phyloP scores from a whole-genome alignment of 2,888 invertebrate genomes.

The Apodemia hepburni region DNA sequence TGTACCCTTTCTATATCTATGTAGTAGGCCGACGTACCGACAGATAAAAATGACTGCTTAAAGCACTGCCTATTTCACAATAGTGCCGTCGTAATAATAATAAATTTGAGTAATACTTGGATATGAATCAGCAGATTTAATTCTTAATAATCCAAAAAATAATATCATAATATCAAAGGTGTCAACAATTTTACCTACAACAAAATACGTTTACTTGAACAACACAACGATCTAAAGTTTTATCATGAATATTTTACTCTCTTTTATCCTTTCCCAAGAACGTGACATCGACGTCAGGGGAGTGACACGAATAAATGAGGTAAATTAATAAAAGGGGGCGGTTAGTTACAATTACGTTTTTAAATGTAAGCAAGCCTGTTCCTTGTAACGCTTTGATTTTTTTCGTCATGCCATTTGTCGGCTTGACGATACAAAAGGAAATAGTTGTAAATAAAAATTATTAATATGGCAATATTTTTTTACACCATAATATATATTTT shows the following conservation, averaged over 20 bases:
- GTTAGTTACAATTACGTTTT: conserved; percentile 80
- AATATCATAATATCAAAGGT: too few species aligned
- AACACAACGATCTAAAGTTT: conserved; percentile 35
- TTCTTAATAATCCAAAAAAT: too few species aligned
- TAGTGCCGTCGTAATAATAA: too few species aligned
- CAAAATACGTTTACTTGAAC: neutral
- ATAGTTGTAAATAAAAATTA: conserved; percentile 38
- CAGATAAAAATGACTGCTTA: too few species aligned
- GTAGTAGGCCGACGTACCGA: too few species aligned
- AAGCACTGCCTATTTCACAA: too few species aligned
- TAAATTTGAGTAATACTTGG: too few species aligned
- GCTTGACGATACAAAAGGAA: conserved; percentile 33
- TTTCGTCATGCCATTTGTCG: conserved; percentile 74
- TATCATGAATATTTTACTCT: conserved; percentile 66
- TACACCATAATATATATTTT: neutral
- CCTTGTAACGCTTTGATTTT: conserved; percentile 72
- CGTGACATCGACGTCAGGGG: conserved; percentile 55
- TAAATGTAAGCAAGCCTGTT: conserved; percentile 74
- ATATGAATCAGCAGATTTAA: too few species aligned
- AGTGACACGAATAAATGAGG: conserved; percentile 64
- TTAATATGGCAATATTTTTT: neutral
- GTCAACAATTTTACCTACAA: neutral
- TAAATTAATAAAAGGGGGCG: conserved; percentile 76
- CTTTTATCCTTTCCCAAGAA: conserved; percentile 48
- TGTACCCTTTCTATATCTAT: too few species aligned